Base-by-base conservation (phyloP, 2,113 vertebrate genomes). In the Podarcis muralis region DNA sequence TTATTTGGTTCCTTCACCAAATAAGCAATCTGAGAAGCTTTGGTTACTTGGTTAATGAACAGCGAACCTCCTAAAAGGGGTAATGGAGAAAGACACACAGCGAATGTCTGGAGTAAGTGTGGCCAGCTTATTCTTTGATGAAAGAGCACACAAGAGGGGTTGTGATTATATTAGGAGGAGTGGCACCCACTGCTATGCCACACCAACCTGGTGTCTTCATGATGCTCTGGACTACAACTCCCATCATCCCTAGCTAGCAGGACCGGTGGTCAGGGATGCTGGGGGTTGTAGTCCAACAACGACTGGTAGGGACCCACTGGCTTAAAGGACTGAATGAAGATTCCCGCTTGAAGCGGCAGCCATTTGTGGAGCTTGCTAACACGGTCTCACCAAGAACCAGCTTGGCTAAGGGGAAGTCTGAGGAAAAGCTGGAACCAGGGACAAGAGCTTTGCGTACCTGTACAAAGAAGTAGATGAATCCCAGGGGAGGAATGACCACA, bases 401-500 rank as follows among this genome's bases (percentile, higher is more conserved):
- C 9, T 6, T 32, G 1, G 12, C 57, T 6, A 65, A 23, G 2
- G 40, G 43, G 18, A 6, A 71, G 68, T 30, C 68, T 71, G 23
- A 71, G 68, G 77, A 1, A 16, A 3, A 13, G 35, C 74, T 40
- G 74, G 74, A 18, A 11, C 35, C 12, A 18, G 78, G 20, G 80
- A 7, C 9, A 3, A 12, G 6, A 6, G 62, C 0, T 13, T 25
- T 53, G 48, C 85, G 37, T n/a, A 99, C 99, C 98, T 99, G 99
- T 65, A 99, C 98, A 0, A 99, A 98, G 40, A 99, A 97, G 96
- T 99, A 99, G 89, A 99, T 32, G 66, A 99, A 93, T 1, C 98
- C 99, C 9, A 99, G 96, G 0, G 98, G 96, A 0, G 98, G 98
- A 89, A 99, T 98, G 93, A 98, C 94, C 83, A 98, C 92, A 0